These are phyloP conservation scores for Caenorhabditis japonica DNA, from an alignment of 2,888 invertebrate species.

Conservation along the genomic window DNA sequence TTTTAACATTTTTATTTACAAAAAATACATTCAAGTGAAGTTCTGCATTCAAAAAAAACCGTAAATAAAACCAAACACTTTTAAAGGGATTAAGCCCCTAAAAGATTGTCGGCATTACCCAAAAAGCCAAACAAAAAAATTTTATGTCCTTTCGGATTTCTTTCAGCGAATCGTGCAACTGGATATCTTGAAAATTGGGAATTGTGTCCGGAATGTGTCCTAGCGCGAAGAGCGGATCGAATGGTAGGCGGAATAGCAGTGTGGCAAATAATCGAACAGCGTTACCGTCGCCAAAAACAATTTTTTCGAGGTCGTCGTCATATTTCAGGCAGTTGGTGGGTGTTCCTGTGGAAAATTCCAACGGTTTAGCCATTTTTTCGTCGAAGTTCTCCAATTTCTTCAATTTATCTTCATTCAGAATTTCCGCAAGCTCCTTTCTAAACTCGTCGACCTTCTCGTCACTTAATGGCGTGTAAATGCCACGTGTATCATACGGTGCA, in stretches of 20 bases:
- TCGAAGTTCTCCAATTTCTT: neutral
- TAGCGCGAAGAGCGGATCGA: neutral
- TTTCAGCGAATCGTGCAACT: neutral
- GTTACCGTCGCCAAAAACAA: neutral
- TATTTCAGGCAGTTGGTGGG: neutral
- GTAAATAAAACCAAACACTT: too few species aligned
- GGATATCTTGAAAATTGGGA: constrained; percentile 1
- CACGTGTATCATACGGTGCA: constrained; percentile 41
- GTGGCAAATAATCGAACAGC: constrained; percentile 4
- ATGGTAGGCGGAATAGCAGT: constrained; percentile 2
- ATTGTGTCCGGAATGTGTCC: neutral
- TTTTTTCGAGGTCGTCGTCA: neutral
- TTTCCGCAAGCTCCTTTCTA: neutral
- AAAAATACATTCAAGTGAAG: too few species aligned
- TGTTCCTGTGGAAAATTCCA: neutral
- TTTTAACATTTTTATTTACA: too few species aligned
- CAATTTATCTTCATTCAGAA: constrained; percentile 11
- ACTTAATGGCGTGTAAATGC: constrained; percentile 33
- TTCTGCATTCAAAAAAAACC: too few species aligned
- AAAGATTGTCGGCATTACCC: too few species aligned
- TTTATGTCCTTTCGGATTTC: too few species aligned
- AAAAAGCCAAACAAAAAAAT: too few species aligned
- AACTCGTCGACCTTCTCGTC: constrained; percentile 18
- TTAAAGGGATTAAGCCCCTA: too few species aligned
- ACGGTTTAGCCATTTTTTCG: neutral